These are phyloP conservation scores for Chaetops frenatus DNA, from an alignment of 2,113 vertebrate genomes.

Conservation along the genomic window DNA sequence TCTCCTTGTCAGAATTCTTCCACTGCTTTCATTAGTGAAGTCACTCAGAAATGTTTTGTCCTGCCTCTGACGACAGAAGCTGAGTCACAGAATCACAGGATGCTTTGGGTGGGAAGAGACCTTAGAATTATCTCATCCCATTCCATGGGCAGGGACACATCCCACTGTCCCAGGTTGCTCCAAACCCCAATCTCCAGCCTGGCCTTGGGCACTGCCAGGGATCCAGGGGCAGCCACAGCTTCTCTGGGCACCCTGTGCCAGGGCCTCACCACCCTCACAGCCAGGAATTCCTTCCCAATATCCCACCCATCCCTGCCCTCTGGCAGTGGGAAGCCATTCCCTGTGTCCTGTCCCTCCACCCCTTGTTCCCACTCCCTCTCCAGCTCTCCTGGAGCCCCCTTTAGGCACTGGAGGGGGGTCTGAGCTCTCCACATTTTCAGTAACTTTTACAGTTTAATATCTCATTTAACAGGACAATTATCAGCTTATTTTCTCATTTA, in stretches of 20 bases:
- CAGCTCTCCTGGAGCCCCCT: background rate
- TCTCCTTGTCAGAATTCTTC: background rate
- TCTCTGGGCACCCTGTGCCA: background rate
- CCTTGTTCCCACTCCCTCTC: background rate
- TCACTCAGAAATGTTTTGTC: background rate
- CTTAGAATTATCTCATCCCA: background rate
- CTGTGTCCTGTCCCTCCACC: background rate
- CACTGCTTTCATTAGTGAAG: background rate
- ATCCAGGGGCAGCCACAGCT: background rate
- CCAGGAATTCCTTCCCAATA: fast-evolving
- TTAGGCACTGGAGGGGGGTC: background rate
- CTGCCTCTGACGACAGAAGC: background rate
- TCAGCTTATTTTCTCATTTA: background rate
- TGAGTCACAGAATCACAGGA: background rate
- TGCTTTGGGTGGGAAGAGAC: background rate
- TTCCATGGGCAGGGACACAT: background rate
- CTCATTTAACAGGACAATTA: background rate
- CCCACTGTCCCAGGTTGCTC: fast-evolving
- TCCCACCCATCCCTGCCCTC: background rate
- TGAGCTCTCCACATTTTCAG: background rate
- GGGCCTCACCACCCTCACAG: fast-evolving
- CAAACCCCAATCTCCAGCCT: background rate
- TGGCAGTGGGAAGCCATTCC: background rate
- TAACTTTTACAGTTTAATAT: background rate
- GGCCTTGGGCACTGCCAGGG: background rate